Base-by-base conservation (phyloP, 2,797 vertebrate genomes). In the Danio choprae region DNA sequence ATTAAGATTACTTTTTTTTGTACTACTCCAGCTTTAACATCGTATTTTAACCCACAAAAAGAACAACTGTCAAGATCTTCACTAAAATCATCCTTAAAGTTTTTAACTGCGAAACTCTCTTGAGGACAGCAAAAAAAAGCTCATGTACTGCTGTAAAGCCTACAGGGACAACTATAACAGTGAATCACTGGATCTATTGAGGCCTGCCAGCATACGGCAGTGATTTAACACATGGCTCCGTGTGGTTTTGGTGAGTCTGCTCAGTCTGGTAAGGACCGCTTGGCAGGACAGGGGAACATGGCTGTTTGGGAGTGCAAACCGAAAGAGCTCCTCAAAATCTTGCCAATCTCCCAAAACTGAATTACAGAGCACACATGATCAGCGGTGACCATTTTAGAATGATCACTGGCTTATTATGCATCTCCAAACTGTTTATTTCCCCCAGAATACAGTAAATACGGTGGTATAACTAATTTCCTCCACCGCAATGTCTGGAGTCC, bases 361-460 rank as follows among this genome's bases (percentile, higher is more conserved):
- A 79, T 71, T 70, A 70, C n/a, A 62, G 44, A 62, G 67, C n/a
- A n/a, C 76, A 69, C 53, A 60, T n/a, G n/a, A 59, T 9, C 53
- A 58, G 3, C 5, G 2, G 11, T 58, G n/a, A 41, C 15, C 40
- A 50, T 77, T 67, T 77, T 56, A 77, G 44, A 78, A 58, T 36
- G 53, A 40, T 48, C 15, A 56, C 53, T 48, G 71, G 71, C 10
- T 38, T 36, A 62, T 36, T 41, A 58, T 15, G 15, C 13, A 2
- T 13, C 20, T 68, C 40, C 40, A 58, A 44, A 60, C 59, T n/a
- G 3, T 20, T 38, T n/a, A n/a, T n/a, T 68, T 68, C 65, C 29
- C 41, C 59, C 11, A 20, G 4, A 77, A 59, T 59, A 58, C 41
- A 68, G 58, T 77, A 68, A 68, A 59, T 65, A 46, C n/a, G 7